Percentiles rank a stretch among this genome's conserved stretches.
Conservation (phyloP, 1,140 invertebrate genomes). For the Eupeodes corollae region DNA sequence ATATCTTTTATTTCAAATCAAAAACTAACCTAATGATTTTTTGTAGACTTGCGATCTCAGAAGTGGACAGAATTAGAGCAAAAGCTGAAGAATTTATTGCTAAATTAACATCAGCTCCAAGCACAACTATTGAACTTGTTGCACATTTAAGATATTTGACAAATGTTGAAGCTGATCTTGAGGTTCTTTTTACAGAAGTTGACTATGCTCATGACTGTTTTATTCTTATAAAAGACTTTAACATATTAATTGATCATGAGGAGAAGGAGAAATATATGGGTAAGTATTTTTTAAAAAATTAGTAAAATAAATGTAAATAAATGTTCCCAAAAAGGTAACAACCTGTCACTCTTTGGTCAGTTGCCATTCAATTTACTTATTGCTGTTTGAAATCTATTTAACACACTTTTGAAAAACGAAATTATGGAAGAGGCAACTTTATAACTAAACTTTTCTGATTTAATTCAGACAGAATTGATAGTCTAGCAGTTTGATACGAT, state of each 20-base stretch:
- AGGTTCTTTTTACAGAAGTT: slow-evolving; percentile 49
- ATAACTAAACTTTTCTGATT: too few species aligned
- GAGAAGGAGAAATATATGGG: slow-evolving; percentile 52
- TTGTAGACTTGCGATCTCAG: slow-evolving; percentile 45
- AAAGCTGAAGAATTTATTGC: slow-evolving; percentile 49
- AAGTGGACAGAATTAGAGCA: slow-evolving; percentile 45
- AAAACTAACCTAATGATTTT: slow-evolving; percentile 8
- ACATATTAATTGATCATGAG: slow-evolving; percentile 49
- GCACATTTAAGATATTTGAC: slow-evolving; percentile 58
- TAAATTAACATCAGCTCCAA: slow-evolving; percentile 49
- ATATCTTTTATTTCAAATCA: slow-evolving; percentile 36
- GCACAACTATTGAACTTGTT: slow-evolving; percentile 53
- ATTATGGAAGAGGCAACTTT: too few species aligned
- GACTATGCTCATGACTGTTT: slow-evolving; percentile 61
- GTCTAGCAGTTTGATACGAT: too few species aligned
- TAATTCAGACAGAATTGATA: too few species aligned
- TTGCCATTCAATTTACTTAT: too few species aligned
- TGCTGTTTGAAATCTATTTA: too few species aligned
- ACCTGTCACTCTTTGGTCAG: too few species aligned
- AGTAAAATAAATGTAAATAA: too few species aligned
- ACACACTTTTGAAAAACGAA: too few species aligned
- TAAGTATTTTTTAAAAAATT: slow-evolving; percentile 9
- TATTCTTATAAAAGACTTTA: slow-evolving; percentile 58
- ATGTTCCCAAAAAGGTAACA: too few species aligned
- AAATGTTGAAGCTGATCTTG: slow-evolving; percentile 45